Evolutionary conservation across 2,113 vertebrate genomes (phyloP).

Genomic region (Siniperca chuatsi): DNA sequence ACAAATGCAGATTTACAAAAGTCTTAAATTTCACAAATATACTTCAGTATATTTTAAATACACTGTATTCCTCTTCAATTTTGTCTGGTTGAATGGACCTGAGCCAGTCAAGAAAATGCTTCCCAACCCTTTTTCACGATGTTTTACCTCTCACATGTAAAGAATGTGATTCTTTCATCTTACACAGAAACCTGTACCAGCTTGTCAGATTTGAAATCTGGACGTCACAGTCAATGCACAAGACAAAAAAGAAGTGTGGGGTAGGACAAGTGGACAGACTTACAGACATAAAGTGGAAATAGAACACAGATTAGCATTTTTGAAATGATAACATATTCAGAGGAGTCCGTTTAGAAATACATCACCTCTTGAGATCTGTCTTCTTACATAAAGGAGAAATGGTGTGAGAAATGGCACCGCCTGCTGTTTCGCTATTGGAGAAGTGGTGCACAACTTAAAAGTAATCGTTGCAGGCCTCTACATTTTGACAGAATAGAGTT

Average conservation of each 20-base stretch:
- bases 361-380: constrained; percentile 36
- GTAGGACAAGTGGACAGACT: background rate
- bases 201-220: constrained; percentile 5
- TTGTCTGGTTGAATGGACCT: background rate
- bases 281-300: background rate
- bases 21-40: background rate
- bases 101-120: background rate
- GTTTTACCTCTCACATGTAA: background rate
- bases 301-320: constrained; percentile 19
- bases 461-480: constrained; percentile 8
- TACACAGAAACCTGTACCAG: background rate
- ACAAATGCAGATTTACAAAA: constrained; percentile 7
- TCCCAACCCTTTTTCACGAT: background rate
- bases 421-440: constrained; percentile 37
- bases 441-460: background rate
- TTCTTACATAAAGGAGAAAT: constrained; percentile 23
- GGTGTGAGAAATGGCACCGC: constrained; percentile 21
- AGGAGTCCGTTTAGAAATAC: constrained; percentile 3
- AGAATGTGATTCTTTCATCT: background rate
- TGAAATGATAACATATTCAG: background rate
- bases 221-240: background rate
- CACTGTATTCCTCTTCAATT: background rate
- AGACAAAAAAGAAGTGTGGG: background rate
- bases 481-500: background rate
- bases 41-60: background rate